Evolutionary conservation across 1,140 invertebrate genomes (phyloP), one percentile per base, ranked within the genome.

Genomic region (Brachionus angularis): DNA sequence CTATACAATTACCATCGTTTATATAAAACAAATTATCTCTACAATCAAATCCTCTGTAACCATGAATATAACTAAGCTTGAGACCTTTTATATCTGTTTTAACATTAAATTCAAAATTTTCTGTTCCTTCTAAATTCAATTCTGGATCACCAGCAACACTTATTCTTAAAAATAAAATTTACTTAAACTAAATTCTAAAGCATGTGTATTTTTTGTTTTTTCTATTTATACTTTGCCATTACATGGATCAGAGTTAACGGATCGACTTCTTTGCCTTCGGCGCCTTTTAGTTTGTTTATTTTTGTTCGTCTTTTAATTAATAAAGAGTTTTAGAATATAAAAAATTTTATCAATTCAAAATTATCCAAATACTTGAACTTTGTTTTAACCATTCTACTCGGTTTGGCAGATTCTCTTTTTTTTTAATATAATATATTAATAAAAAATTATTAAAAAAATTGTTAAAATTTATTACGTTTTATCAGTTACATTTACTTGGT

Each of bases 1-100:
- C 78, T 73, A 82, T 77, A 55, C 78, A 78, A 42, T 74, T 74
- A 27, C 76, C 79, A 73, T 83, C 79, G 70, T 81, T 80, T 1
- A 82, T 73, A 74, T 79, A 82, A 71, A 78, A 78, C 3, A 82
- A 72, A 71, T 83, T 83, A 71, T 78, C 78, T 4, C 81, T 73
- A 10, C 79, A 76, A 74, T 83, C 81, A 76, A 81, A 82, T 4
- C 81, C 81, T 44, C 81, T 73, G 74, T 81, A 83, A 42, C 81
- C 81, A 75, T 80, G 75, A 12, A 83, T 75, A 73, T 77, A 76
- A 21, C 81, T 78, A 49, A 83, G 70, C 69, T 78, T 73, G n/a
- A 83, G 74, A 55, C 79, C 78, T 78, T 81, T 67, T 46, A 67
- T 67, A 18, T 67, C 61, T 5, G 73, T 53, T 75, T 62, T 50